Base-by-base conservation (phyloP, 2,888 invertebrate genomes). In the Allophyes oxyacanthae region DNA sequence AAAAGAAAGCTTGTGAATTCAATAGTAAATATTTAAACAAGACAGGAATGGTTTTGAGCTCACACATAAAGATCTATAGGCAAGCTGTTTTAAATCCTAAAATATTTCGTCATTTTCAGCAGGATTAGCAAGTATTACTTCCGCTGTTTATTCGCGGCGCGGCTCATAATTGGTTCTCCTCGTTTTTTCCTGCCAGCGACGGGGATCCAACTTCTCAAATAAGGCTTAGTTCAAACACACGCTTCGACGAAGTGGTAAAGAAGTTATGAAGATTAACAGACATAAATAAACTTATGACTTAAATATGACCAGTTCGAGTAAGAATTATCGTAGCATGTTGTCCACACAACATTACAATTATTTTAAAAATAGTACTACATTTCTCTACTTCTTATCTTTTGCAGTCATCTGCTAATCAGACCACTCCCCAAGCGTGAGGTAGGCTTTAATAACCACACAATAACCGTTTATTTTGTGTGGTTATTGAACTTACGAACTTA, bases 31-130 rank as follows among this genome's bases (percentile, higher is more conserved):
- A 63, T 69, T 52, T 33, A 32, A 42, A 41, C 40, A 45, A 40
- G 26, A 44, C 41, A 41, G 14, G 42, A 48, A 15, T 2, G 32
- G 8, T 13, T 14, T 15, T 28, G 37, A 15, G 13, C 34, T 34
- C 10, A 34, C 13, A 9, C 28, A 42, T 53, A 69, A 42, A 63
- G 64, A 69, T 64, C 46, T 32, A 63, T 45, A 43, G n/a, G n/a
- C n/a, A n/a, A 34, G 36, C 15, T 20, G 30, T 36, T 42, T 32
- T 41, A 28, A 50, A 43, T 64, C 32, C 34, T 57, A 32, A 44
- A 40, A 48, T 56, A 37, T 46, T 26, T n/a, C 11, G 32, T 32
- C 8, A 30, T 28, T 69, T 36, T 26, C n/a, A n/a, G 32, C 34
- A 20, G 14, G 32, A 46, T 32, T 62, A 38, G 32, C 26, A 26